A percentile compares a stretch with the other conserved stretches of the same genome.
Conservation (phyloP, 1,140 invertebrate species). For the Drosophila bocqueti region DNA sequence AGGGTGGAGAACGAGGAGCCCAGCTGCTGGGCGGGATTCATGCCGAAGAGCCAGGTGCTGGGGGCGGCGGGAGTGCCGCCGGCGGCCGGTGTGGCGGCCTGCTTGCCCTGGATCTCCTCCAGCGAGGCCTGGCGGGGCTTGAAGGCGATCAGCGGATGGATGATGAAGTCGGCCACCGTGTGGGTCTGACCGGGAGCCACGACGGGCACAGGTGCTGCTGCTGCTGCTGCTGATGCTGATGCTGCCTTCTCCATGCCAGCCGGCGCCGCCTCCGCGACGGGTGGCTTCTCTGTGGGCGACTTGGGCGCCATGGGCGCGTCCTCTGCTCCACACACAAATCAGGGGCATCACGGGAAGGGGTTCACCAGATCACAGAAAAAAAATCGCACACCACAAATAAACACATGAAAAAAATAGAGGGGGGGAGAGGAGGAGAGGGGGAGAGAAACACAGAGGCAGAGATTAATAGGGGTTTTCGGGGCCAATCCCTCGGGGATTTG, state of each 20-base stretch:
- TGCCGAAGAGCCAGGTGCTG: conserved; percentile 71
- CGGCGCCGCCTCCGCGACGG: conserved; percentile 12
- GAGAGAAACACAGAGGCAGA: conserved; percentile 30
- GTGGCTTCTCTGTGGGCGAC: conserved; percentile 65
- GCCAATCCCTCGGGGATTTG: not conserved
- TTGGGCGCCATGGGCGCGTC: conserved; percentile 56
- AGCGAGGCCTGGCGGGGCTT: conserved; percentile 63
- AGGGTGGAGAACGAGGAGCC: conserved; percentile 71
- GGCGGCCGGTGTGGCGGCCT: conserved; percentile 33
- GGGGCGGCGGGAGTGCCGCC: conserved; percentile 19
- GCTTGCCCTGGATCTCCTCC: conserved; percentile 72
- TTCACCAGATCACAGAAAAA: conserved; percentile 33
- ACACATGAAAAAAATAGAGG: conserved; percentile 46
- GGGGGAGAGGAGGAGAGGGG: not conserved
- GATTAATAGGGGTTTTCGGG: conserved; percentile 3
- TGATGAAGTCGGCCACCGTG: conserved; percentile 80
- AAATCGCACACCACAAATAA: conserved; percentile 36
- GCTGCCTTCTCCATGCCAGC: conserved; percentile 2
- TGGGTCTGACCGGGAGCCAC: conserved; percentile 54
- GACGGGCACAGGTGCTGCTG: not conserved
- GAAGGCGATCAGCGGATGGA: conserved; percentile 79
- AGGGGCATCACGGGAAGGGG: not conserved
- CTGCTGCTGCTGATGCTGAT: not conserved
- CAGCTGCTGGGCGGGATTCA: conserved; percentile 73
- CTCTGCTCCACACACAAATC: conserved; percentile 31